Evolutionary conservation across 2,797 vertebrate species (phyloP).

Genomic region (Syngnathus acus): DNA sequence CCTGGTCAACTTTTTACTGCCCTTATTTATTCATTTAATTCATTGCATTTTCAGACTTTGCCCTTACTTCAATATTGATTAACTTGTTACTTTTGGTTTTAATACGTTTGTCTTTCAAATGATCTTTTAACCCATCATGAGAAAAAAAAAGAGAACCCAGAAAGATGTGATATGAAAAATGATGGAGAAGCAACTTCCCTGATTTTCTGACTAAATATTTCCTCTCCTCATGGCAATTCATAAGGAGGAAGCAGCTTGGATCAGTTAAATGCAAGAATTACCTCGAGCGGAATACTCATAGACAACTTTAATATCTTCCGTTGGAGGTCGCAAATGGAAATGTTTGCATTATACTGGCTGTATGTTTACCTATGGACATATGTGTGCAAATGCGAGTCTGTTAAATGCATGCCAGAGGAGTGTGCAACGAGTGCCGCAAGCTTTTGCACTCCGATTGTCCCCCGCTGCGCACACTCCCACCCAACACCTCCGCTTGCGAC

Average conservation of each 20-base stretch:
- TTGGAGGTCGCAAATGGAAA: not conserved
- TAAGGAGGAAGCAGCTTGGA: conserved; percentile 35
- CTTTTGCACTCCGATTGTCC: conserved; percentile 58
- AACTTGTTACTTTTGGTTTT: not conserved
- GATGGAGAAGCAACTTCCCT: conserved; percentile 58
- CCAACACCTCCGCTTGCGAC: conserved; percentile 62
- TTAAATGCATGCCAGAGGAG: conserved; percentile 46
- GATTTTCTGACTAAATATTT: conserved; percentile 62
- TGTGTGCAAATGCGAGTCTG: conserved; percentile 27
- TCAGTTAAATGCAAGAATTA: conserved; percentile 7
- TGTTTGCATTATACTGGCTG: conserved; percentile 11
- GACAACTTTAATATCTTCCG: not conserved
- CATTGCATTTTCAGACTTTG: conserved; percentile 29
- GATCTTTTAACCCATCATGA: not conserved
- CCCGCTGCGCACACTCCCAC: conserved; percentile 62
- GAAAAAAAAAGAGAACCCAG: conserved; percentile 42
- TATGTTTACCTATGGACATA: conserved; percentile 8
- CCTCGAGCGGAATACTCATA: not conserved
- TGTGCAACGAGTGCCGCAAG: conserved; percentile 51
- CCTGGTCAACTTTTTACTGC: conserved; percentile 50
- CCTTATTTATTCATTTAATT: conserved; percentile 27
- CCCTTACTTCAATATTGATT: not conserved
- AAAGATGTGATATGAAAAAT: conserved; percentile 50
- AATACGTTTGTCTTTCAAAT: not conserved
- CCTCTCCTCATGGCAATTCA: conserved; percentile 56